Base-by-base conservation (phyloP, 2,113 vertebrate genomes). In the Phrynosoma platyrhinos region DNA sequence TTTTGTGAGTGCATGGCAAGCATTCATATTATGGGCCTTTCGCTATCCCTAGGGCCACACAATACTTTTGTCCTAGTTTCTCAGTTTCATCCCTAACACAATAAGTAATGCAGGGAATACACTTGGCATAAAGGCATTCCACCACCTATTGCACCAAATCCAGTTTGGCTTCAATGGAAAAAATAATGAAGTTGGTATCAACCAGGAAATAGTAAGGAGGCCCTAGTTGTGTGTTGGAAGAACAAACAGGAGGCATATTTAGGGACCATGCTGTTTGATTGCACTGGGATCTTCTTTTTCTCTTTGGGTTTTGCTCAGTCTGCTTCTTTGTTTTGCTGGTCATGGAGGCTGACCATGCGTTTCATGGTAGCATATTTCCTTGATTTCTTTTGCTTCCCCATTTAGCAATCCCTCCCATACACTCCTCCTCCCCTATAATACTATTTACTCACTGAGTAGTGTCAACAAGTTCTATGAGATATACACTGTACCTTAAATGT, bases 41-140 rank as follows among this genome's bases (percentile, higher is more conserved):
- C 55, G 18, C 30, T 21, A n/a, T 62, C 99, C 99, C 98, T 90
- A 99, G 95, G 0, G 99, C 99, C 13, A 99, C 98, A 95, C 99
- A 97, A 92, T 98, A 99, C 87, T 98, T 99, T 96, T 99, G 98
- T 68, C 99, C 99, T 88, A 99, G 92, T 93, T 99, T 99, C 94
- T 99, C 99, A 10, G 99, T 98, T 97, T 99, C 99, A 92, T 98
- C 99, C 98, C 99, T 99, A 40, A 99, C 99, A 85, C 99, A 99
- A 94, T 99, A 99, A 82, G 99, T 99, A 94, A 99, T 99, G 87
- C 98, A 98, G 2, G 99, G 99, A 92, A 99, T 98, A 95, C 99
- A 99, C 89, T 99, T 99, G 82, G 99, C 99, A 89, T 99, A 99
- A 14, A 99, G 97, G 87, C 99, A 99, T 87, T 99, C 98, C 99